Evolutionary conservation across 2,113 vertebrate genomes (phyloP).

Genomic region (Podilymbus podiceps): DNA sequence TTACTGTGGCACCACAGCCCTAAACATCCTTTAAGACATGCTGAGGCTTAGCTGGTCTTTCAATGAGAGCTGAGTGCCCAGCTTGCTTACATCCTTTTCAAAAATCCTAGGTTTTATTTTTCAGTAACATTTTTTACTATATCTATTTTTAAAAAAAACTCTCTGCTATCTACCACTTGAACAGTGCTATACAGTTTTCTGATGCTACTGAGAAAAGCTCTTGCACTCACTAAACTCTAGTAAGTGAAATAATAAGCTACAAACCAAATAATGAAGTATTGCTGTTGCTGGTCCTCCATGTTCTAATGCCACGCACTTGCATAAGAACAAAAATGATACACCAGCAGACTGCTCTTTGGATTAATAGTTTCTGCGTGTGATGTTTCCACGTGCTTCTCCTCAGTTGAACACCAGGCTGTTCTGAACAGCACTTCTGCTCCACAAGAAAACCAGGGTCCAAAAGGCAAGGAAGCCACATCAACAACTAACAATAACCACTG

Average conservation of each 20-base stretch:
- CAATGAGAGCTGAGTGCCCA: not conserved
- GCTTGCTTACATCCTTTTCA: not conserved
- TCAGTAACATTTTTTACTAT: not conserved
- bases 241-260: not conserved
- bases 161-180: not conserved
- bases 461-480: not conserved
- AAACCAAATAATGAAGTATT: not conserved
- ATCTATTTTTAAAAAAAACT: not conserved
- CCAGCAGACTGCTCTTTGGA: not conserved
- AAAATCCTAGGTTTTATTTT: not conserved
- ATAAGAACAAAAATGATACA: not conserved
- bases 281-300: not conserved
- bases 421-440: not conserved
- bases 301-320: not conserved
- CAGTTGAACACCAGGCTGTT: not conserved
- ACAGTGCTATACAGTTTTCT: not conserved
- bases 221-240: not conserved
- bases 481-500: not conserved
- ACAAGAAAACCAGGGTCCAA: not conserved
- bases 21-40: not conserved
- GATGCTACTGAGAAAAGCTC: not conserved
- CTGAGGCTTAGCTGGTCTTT: not conserved
- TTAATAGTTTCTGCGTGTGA: not conserved
- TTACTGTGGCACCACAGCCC: constrained; percentile 28
- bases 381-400: not conserved